Base-by-base conservation (phyloP, 2,888 invertebrate genomes). In the Tridacna crocea region DNA sequence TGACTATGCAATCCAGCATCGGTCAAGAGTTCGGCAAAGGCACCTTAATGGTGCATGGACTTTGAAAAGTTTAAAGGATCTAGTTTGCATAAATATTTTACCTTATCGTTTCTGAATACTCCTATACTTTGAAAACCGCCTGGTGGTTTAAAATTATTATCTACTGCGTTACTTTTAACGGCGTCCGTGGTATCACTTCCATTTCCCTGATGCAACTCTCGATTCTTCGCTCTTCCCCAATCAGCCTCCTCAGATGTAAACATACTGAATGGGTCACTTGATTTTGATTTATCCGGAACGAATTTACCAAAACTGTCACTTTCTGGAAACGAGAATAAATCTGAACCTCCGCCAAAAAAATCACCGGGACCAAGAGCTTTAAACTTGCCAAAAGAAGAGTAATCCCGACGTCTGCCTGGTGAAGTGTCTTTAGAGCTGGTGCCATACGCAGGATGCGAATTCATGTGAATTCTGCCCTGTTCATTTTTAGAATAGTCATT, bases 201-300 rank as follows among this genome's bases (percentile, higher is more conserved):
- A 15, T 11, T n/a, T 11, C 13, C 26, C 19, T 36, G 36, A 15
- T 36, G 24, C 22, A 70, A 26, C 24, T 70, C 70, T 15, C 70
- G 70, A 26, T 70, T 48, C 70, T 70, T 70, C 12, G 70, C 70
- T 36, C 22, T 46, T 3, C 70, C 70, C 70, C 70, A 70, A 19
- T 15, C 22, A 0, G 48, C 11, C 47, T 70, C 70, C 10, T 51
- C 51, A 22, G 70, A 70, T 24, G 70, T 26, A 36, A 36, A 36
- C 36, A 36, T 36, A 36, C 36, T 36, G 36, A 36, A 36, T 36
- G 36, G 36, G n/a, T 51, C 22, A 26, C 24, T 6, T 4, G 12
- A 48, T 15, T n/a, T 13, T 3, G 70, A 70, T 12, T 70, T 15
- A 51, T 22, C 26, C 3, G 48, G 70, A 51, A 47, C 46, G 36